Base-by-base conservation (phyloP, 2,113 vertebrate species). In the Festucalex cinctus region DNA sequence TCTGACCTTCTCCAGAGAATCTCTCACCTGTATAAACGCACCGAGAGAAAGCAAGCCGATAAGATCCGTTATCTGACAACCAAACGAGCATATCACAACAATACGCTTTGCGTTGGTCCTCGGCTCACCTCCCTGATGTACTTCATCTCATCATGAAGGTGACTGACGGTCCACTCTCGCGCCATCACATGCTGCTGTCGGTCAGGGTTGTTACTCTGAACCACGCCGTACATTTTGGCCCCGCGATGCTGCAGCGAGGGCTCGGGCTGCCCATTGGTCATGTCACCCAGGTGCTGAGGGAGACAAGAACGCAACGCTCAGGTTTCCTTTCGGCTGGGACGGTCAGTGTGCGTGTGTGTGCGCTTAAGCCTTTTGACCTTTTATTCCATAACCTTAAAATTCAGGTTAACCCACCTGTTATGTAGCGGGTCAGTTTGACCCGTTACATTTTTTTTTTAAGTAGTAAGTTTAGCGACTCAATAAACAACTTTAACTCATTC, bases 1-100 rank as follows among this genome's bases (percentile, higher is more conserved):
- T 77, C 97, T 93, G 57, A 98, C 95, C 91, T 96, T 95, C 89
- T 98, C 97, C 87, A 98, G 83, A n/a, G 96, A 98, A 80, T 95
- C 93, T 84, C 96, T 95, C 72, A 98, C 96, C 96, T 99, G 83
- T 41, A 16, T 6, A 62, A 51, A 73, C 57, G 75, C 36, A 66
- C 19, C 67, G 19, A 68, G 19, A 76, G 16, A 71, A 19, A 75
- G 20, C 49, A 48, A 14, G 36, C 53, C 56, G 36, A 76, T 26
- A 24, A 63, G 1, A 71, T 51, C 62, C 22, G 44, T 3, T 68
- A 44, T 22, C 13, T 43, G 32, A 26, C 36, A 19, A 26, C 64
- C 22, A 26, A n/a, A 10, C 13, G 20, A 22, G 10, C 1, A 37
- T 9, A 17, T 61, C 13, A 24, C 36, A 14, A 24, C 37, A 24